A percentile compares a stretch with the other conserved stretches of the same genome.
phyloP scores from a whole-genome alignment of 2,888 invertebrate genomes.

The Neelides folsomi region DNA sequence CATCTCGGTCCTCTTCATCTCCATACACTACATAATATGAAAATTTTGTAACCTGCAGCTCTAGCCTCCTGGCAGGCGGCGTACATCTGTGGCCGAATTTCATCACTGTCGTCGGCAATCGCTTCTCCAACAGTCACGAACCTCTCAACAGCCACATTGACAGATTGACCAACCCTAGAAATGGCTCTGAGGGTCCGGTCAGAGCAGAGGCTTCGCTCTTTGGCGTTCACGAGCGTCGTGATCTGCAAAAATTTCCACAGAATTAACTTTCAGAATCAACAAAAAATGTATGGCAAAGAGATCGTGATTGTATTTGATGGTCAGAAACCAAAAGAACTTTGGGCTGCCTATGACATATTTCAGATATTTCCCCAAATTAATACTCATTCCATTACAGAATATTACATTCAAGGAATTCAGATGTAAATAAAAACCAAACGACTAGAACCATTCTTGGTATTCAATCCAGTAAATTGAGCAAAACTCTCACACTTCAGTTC shows the following conservation, averaged over 20 bases:
- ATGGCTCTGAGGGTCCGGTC: constrained; percentile 52
- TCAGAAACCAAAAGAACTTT: no score
- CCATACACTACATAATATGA: constrained; percentile 11
- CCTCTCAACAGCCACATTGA: constrained; percentile 90
- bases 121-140: constrained; percentile 97
- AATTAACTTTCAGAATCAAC: no score
- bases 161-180: constrained; percentile 86
- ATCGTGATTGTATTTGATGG: no score
- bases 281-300: no score
- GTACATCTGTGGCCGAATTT: constrained; percentile 94
- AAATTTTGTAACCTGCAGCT: constrained; percentile 58
- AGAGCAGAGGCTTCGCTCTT: constrained; percentile 47
- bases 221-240: constrained; percentile 76
- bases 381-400: no score
- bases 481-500: no score
- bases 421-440: no score
- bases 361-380: no score
- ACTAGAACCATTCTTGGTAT: no score
- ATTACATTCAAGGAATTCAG: no score
- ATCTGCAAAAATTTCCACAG: constrained; percentile 47
- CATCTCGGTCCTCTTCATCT: not conserved
- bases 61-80: constrained; percentile 95
- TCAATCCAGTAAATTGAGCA: no score
- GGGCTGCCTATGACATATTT: no score
- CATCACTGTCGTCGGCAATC: constrained; percentile 95